phyloP scores from a whole-genome alignment of 2,113 vertebrate genomes.

The Dasypus novemcinctus region DNA sequence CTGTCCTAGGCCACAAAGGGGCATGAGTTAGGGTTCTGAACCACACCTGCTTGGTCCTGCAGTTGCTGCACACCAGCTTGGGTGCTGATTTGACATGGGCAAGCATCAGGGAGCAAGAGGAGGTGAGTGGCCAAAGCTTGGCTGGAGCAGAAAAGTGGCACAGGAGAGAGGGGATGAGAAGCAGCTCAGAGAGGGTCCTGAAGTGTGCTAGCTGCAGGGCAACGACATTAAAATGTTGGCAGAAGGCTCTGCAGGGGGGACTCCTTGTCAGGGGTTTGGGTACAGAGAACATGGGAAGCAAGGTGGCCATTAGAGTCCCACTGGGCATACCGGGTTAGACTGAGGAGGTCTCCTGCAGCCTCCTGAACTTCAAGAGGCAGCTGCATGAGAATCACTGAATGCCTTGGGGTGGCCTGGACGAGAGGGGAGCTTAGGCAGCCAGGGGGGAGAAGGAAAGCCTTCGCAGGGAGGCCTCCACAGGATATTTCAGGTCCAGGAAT shows the following conservation, averaged over 20 bases:
- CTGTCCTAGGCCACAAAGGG: not conserved
- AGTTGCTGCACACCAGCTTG: not conserved
- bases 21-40: not conserved
- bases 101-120: not conserved
- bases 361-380: not conserved
- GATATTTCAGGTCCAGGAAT: not conserved
- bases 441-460: not conserved
- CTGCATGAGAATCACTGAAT: not conserved
- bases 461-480: not conserved
- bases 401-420: not conserved
- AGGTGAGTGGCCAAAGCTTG: not conserved
- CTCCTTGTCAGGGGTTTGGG: not conserved
- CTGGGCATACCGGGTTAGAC: not conserved
- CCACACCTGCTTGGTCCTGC: not conserved
- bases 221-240: not conserved
- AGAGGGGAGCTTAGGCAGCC: not conserved
- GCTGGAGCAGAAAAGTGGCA: not conserved
- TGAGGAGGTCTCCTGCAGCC: not conserved
- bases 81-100: not conserved
- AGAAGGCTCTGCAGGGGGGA: not conserved
- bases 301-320: not conserved
- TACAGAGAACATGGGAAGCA: no score
- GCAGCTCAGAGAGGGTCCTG: not conserved
- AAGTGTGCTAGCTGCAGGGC: not conserved
- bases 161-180: not conserved